phyloP scores from a whole-genome alignment of 2,797 vertebrate genomes.

The Spinus pinus region DNA sequence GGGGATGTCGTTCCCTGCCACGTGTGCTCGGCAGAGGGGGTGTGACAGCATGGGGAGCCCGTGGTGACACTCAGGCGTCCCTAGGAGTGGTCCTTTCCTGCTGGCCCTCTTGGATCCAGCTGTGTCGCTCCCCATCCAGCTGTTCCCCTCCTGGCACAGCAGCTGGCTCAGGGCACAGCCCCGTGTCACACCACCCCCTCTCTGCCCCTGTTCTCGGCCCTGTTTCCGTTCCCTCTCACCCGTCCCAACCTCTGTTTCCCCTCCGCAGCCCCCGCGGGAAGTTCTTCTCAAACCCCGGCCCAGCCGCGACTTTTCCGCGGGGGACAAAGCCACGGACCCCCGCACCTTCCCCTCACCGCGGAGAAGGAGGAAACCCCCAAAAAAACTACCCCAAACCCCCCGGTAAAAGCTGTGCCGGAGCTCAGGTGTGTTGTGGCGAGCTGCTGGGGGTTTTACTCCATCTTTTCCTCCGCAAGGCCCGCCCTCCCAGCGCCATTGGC shows the following conservation, averaged over 20 bases:
- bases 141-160: neutral
- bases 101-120: neutral
- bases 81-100: neutral
- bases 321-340: neutral
- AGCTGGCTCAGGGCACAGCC: neutral
- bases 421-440: neutral
- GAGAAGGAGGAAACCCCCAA: neutral
- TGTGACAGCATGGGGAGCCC: neutral
- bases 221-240: fast-evolving
- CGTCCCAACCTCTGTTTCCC: neutral
- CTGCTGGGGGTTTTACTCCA: fast-evolving
- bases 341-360: neutral
- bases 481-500: neutral
- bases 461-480: fast-evolving
- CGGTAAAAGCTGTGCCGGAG: fast-evolving
- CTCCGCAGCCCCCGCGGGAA: neutral
- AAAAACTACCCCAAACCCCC: fast-evolving
- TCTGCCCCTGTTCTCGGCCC: neutral
- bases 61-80: fast-evolving
- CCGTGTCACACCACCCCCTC: neutral
- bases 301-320: neutral
- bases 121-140: neutral
- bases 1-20: fast-evolving
- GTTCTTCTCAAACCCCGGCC: neutral
- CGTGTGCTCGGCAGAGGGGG: neutral